Evolutionary conservation across 2,113 vertebrate species (phyloP), one percentile per base, ranked within the genome.

Genomic region (Symphodus melops): DNA sequence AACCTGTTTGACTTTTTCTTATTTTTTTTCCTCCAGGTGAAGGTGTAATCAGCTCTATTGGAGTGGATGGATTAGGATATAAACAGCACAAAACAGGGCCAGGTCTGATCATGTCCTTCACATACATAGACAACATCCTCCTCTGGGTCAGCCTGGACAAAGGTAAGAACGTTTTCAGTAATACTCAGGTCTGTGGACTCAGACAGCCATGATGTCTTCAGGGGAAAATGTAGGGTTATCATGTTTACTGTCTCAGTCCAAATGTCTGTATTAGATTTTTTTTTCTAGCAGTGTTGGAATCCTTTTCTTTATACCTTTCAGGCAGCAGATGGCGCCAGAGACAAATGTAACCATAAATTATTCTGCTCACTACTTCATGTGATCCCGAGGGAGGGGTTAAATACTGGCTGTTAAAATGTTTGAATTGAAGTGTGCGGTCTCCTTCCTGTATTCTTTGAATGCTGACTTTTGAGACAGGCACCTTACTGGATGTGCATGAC

Each of bases 121-220:
- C 96, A 0, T 11, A 67, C 0, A 92, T 92, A 23, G 94, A 96
- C 42, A 94, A 93, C 67, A 82, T 94, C 59, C 85, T 97, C 64
- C 85, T 98, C 72, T 99, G 97, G 97, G 89, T 94, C 78, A 96
- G 94, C 0, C 66, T 88, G 28, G 88, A 90, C 8, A 95, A 96
- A 48, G 90, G 94, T 96, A 66, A 87, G 36, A 14, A 19, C 3
- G 25, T 11, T 58, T 46, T 58, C 11, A n/a, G 9, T 19, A 23
- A 4, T 19, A 23, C 8, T 5, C 25, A 44, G 44, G 5, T 8
- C 10, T 52, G 12, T 46, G 56, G n/a, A 49, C 4, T 46, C 14
- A 10, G 51, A 25, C 53, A n/a, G 14, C 5, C 52, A 39, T 5
- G 33, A 21, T 37, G 9, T 57, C 2, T 25, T 41, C 2, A 10